Conservation (phyloP, 2,888 invertebrate genomes). For the Scelioninae gen. 1 region DNA sequence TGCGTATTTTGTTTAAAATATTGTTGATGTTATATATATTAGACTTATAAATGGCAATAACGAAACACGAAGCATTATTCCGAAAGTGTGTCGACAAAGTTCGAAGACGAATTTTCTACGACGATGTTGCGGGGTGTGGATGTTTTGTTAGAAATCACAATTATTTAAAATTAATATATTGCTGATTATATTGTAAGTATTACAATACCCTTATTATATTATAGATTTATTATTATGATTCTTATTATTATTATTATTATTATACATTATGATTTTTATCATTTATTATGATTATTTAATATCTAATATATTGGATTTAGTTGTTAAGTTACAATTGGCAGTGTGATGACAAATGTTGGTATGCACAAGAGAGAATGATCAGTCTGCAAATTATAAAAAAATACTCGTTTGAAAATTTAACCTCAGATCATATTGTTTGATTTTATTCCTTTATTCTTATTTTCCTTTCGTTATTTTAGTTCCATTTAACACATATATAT, state of each 20-base stretch:
- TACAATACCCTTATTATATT: constrained; percentile 77
- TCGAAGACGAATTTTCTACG: constrained; percentile 78
- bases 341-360: constrained; percentile 69
- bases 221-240: constrained; percentile 58
- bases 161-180: constrained; percentile 84
- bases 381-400: constrained; percentile 58
- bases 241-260: too few species aligned
- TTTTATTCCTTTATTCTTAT: constrained; percentile 39
- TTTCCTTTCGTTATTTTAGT: constrained; percentile 40
- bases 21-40: constrained; percentile 72
- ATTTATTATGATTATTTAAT: constrained; percentile 80
- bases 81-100: constrained; percentile 69
- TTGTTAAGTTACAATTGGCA: constrained; percentile 80
- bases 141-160: constrained; percentile 83
- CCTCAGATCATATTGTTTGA: constrained; percentile 38
- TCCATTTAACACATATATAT: constrained; percentile 11
- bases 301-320: constrained; percentile 83
- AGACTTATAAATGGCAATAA: constrained; percentile 70
- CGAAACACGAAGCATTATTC: constrained; percentile 69
- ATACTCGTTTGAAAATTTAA: constrained; percentile 62
- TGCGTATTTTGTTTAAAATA: constrained; percentile 71
- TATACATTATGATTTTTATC: constrained; percentile 67
- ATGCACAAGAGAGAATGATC: constrained; percentile 63
- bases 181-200: constrained; percentile 76
- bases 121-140: constrained; percentile 78